Evolutionary conservation across 2,113 vertebrate species (phyloP).

Genomic region (Pan troglodytes): NHGRI_mPanTro3-v2.1_pri NC_072404.2:120365501-120366000

Average conservation of each 20-base stretch:
- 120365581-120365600: background rate
- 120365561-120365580: background rate
- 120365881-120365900: background rate
- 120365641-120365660: background rate
- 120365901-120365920: background rate
- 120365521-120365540: constrained; percentile 15
- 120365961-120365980: background rate
- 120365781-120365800: background rate
- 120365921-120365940: background rate
- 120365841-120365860: background rate
- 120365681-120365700: background rate
- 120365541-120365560: constrained; percentile 36
- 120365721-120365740: background rate
- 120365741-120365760: background rate
- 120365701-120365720: background rate
- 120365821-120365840: background rate
- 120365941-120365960: background rate
- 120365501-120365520: background rate
- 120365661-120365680: background rate
- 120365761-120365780: background rate
- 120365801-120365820: background rate
- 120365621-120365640: background rate
- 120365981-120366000: background rate
- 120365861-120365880: background rate
- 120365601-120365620: background rate